phyloP scores from a whole-genome alignment of 2,797 vertebrate genomes.

The Podarcis lilfordi region DNA sequence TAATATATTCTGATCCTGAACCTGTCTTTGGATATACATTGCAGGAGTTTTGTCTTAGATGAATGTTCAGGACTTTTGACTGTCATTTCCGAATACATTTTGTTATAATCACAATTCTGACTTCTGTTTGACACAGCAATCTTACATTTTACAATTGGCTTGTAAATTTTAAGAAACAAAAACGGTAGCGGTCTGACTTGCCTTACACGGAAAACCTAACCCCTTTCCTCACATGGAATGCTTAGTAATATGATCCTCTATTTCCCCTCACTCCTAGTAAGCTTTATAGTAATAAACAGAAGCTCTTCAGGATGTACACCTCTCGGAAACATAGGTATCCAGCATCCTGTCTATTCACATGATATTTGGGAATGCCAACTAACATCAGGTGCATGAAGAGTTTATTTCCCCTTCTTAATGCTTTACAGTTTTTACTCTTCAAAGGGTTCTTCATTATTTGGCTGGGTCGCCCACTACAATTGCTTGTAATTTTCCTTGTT shows the following conservation, averaged over 20 bases:
- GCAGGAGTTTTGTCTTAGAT: conserved; percentile 14
- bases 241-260: conserved; percentile 85
- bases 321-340: conserved; percentile 95
- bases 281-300: conserved; percentile 96
- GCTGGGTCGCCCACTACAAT: conserved; percentile 61
- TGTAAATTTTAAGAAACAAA: conserved; percentile 26
- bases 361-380: conserved; percentile 92
- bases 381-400: conserved; percentile 91
- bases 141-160: conserved; percentile 32
- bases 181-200: conserved; percentile 47
- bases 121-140: conserved; percentile 51
- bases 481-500: conserved; percentile 79
- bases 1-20: conserved; percentile 33
- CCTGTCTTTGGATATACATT: conserved; percentile 13
- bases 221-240: conserved; percentile 76
- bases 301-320: conserved; percentile 94
- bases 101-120: conserved; percentile 35
- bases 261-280: conserved; percentile 95
- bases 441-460: conserved; percentile 68
- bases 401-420: conserved; percentile 68
- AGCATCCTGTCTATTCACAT: conserved; percentile 85
- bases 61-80: conserved; percentile 2
- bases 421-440: conserved; percentile 71
- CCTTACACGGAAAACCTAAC: conserved; percentile 68
- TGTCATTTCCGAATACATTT: conserved; percentile 38